Evolutionary conservation across 2,888 invertebrate species (phyloP), one percentile per base, ranked within the genome.

Genomic region (Megaustenia siamemsis): DNA sequence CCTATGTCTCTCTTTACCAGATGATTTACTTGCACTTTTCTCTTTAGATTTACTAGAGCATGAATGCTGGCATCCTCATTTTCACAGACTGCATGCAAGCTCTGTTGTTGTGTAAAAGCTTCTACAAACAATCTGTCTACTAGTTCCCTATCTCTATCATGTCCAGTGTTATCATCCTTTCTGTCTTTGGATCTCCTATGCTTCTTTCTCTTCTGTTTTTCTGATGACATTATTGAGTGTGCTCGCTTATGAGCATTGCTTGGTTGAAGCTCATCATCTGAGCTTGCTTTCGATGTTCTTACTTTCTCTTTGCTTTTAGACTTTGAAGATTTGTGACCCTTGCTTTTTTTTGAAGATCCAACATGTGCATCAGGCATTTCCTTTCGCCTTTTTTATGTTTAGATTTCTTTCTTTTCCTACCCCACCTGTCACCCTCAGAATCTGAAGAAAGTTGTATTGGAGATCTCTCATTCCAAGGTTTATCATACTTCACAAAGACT

Each of bases 381-480:
- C 56, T 87, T 86, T 78, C 88, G 89, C 12, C 87, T 83, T 86
- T 82, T 63, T 83, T 85, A 56, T 86, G 84, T 77, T 87, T 84
- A 45, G 60, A 32, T 68, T 81, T 85, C 68, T 83, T 60, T n/a
- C 85, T 45, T 60, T 81, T 83, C 38, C 83, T 78, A 71, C 73
- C 83, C n/a, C 81, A 49, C 21, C 86, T 68, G 69, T 86, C 86
- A 82, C 77, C 84, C 40, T 84, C 85, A 43, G 82, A 77, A 63
- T 82, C 86, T 56, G 86, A 86, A 24, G 86, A 82, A n/a, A 86
- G 77, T 69, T 84, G 63, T 8, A 93, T 91, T 0, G 96, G 96
- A 66, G 96, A 96, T 84, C 96, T 94, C 88, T 96, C 96, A 87
- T 95, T 95, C 86, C 95, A 96, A 60, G 96, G 96, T 91, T 96